These are phyloP conservation scores for Sisyra terminalis DNA, from an alignment of 2,888 invertebrate species.

Conservation along the genomic window DNA sequence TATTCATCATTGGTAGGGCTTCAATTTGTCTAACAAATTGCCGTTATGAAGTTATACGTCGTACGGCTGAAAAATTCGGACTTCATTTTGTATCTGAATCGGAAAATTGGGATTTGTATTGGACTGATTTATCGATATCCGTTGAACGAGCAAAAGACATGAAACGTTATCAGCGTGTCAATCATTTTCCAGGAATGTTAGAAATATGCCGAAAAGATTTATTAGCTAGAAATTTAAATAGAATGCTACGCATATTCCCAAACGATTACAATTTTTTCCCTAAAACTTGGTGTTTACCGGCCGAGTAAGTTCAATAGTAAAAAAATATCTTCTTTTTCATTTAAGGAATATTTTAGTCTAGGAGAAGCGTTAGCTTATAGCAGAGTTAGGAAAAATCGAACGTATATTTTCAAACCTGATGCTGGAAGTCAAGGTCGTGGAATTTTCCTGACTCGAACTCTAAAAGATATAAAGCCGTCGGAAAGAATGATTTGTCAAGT, in stretches of 20 bases:
- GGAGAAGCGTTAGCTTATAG: slow-evolving; percentile 58
- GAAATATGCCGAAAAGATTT: slow-evolving; percentile 60
- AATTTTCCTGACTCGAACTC: slow-evolving; percentile 68
- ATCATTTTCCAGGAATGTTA: slow-evolving; percentile 62
- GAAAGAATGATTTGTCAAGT: slow-evolving; percentile 81
- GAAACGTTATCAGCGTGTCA: slow-evolving; percentile 83
- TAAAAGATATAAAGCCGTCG: slow-evolving; percentile 61
- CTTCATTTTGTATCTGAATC: slow-evolving; percentile 64
- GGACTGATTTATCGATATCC: slow-evolving; percentile 79
- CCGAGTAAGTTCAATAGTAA: slow-evolving; percentile 46
- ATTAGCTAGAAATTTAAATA: slow-evolving; percentile 72
- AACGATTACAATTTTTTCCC: slow-evolving; percentile 86
- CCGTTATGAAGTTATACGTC: slow-evolving; percentile 55
- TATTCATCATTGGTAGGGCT: slow-evolving; percentile 18
- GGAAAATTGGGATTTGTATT: slow-evolving; percentile 79
- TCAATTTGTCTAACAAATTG: slow-evolving; percentile 53
- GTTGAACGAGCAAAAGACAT: slow-evolving; percentile 78
- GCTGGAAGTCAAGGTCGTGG: slow-evolving; percentile 83
- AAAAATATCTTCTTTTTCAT: background rate
- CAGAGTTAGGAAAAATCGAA: slow-evolving; percentile 50
- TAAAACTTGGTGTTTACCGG: slow-evolving; percentile 85
- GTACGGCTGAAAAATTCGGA: slow-evolving; percentile 50
- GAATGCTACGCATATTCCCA: slow-evolving; percentile 77
- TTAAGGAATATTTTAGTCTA: slow-evolving; percentile 29
- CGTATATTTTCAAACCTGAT: slow-evolving; percentile 83